phyloP scores from a whole-genome alignment of 2,797 vertebrate genomes.

The Choloepus didactylus region DNA sequence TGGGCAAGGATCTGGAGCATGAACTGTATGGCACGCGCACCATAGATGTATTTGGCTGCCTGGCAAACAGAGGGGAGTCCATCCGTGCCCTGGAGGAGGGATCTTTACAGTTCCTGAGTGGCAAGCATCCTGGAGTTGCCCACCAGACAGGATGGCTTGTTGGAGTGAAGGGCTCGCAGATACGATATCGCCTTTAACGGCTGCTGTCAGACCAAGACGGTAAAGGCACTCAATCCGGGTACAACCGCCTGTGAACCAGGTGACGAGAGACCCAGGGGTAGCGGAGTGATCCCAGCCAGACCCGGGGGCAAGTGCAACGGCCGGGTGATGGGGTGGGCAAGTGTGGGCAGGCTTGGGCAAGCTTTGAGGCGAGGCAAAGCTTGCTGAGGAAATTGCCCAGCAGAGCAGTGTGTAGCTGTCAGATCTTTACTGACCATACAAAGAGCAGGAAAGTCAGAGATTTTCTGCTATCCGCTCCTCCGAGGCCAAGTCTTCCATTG shows the following conservation, averaged over 20 bases:
- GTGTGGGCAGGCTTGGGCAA: fast-evolving
- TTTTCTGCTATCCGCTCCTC: not conserved
- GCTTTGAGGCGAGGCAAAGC: fast-evolving
- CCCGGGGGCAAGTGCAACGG: fast-evolving
- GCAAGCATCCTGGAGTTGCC: not conserved
- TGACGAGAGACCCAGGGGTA: not conserved
- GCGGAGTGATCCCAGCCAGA: fast-evolving
- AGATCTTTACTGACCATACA: fast-evolving
- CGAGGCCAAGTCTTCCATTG: fast-evolving
- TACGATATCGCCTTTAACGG: fast-evolving
- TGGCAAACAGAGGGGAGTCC: fast-evolving
- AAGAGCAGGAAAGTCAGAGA: not conserved
- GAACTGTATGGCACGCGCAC: not conserved
- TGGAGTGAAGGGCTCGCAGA: fast-evolving
- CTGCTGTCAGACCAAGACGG: fast-evolving
- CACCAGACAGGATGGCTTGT: not conserved
- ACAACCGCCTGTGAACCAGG: fast-evolving
- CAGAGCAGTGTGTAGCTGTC: fast-evolving
- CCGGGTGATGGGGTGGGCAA: fast-evolving
- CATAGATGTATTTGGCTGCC: not conserved
- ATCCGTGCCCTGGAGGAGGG: not conserved
- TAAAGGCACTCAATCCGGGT: fast-evolving
- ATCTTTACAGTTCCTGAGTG: not conserved
- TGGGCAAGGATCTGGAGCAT: not conserved
- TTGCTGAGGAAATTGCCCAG: not conserved